Evolutionary conservation across 2,888 invertebrate species (phyloP).

Genomic region (Erebia palarica): DNA sequence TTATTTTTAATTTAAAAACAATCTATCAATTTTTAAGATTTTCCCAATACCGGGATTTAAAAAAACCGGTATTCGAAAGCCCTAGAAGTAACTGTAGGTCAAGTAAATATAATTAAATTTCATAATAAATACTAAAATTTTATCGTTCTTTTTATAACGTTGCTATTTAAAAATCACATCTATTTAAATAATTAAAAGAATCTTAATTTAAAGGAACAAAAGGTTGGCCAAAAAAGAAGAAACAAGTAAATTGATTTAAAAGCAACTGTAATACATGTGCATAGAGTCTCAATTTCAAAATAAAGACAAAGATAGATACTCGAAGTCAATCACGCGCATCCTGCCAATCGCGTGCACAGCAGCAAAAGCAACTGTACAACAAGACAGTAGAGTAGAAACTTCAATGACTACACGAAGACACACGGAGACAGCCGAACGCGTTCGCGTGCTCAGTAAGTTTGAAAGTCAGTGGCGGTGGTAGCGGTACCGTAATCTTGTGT

Average conservation of each 20-base stretch:
- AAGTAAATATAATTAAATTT: background rate
- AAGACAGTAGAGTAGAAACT: background rate
- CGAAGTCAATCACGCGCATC: background rate
- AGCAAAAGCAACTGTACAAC: background rate
- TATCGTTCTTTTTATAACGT: background rate
- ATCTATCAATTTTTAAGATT: no score
- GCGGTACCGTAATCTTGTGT: slow-evolving; percentile 78
- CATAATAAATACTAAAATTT: background rate
- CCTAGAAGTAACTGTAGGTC: no score
- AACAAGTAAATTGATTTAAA: no score
- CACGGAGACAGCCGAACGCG: slow-evolving; percentile 51
- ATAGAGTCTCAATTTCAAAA: background rate
- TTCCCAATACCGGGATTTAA: no score
- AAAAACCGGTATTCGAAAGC: no score
- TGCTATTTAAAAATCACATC: background rate
- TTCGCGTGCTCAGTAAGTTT: slow-evolving; percentile 59
- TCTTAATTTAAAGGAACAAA: background rate
- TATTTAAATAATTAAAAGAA: background rate
- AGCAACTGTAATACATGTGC: no score
- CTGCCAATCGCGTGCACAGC: background rate
- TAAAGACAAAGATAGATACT: background rate
- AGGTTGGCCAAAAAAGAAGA: background rate
- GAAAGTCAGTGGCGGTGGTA: slow-evolving; percentile 54
- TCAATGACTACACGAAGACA: slow-evolving; percentile 35
- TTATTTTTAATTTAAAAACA: no score